phyloP scores from a whole-genome alignment of 1,140 invertebrate genomes.

The Chrysopa pallens region DNA sequence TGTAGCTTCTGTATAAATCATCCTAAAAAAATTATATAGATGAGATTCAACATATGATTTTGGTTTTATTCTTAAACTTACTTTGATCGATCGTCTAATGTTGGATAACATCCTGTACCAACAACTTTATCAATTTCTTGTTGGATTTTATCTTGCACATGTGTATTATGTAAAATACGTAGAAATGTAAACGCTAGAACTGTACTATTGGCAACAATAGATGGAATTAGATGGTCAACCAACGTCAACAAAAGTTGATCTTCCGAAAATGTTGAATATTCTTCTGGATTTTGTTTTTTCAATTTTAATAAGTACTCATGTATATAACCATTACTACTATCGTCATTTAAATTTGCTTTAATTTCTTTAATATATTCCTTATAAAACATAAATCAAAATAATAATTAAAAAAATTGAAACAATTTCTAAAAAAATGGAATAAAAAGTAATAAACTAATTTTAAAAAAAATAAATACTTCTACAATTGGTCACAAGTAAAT shows the following conservation, averaged over 20 bases:
- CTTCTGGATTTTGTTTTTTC: conserved; percentile 4
- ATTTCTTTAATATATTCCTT: neutral
- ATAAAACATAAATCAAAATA: conserved; percentile 7
- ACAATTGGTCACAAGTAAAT: no score
- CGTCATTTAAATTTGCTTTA: no score
- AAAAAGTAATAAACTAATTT: no score
- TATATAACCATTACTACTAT: neutral
- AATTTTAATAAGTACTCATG: conserved; percentile 1
- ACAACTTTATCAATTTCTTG: conserved; percentile 35
- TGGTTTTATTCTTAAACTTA: conserved; percentile 6
- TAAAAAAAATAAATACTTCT: no score
- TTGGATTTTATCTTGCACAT: conserved; percentile 34
- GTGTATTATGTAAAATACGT: conserved; percentile 31
- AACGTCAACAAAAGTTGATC: conserved; percentile 25
- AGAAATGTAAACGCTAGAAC: conserved; percentile 35
- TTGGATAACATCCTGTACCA: conserved; percentile 21
- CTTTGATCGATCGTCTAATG: conserved; percentile 24
- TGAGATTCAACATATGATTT: no score
- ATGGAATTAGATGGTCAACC: conserved; percentile 40
- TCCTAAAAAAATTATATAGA: conserved; percentile 10
- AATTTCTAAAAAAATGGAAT: no score
- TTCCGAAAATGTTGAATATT: conserved; percentile 21
- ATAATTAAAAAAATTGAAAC: no score
- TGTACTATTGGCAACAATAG: conserved; percentile 42
- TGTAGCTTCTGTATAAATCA: conserved; percentile 29